Evolutionary conservation across 2,113 vertebrate genomes (phyloP).

Genomic region (Leptocoma aspasia): DNA sequence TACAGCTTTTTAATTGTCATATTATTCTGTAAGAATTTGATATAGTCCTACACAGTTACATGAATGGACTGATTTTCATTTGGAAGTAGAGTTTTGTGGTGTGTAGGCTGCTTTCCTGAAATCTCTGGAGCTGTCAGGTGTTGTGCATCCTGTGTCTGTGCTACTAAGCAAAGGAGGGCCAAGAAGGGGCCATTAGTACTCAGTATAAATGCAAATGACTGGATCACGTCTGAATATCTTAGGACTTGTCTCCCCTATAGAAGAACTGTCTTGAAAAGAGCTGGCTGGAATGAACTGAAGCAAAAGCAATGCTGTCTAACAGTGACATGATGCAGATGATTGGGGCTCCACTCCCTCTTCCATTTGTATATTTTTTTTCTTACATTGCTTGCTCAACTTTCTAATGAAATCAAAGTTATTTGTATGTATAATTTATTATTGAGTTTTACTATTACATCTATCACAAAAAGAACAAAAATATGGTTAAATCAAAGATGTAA

Average conservation of each 20-base stretch:
- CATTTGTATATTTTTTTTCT: background rate
- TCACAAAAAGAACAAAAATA: background rate
- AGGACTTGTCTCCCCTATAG: background rate
- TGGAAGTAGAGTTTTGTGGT: background rate
- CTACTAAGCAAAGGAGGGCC: background rate
- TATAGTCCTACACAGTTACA: background rate
- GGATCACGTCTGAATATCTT: background rate
- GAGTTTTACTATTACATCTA: background rate
- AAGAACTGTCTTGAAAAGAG: background rate
- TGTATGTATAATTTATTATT: background rate
- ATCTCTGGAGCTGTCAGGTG: background rate
- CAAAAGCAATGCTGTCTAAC: background rate
- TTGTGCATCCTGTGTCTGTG: background rate
- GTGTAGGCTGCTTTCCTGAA: background rate
- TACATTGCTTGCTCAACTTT: background rate
- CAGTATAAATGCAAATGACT: background rate
- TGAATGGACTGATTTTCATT: background rate
- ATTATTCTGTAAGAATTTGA: background rate
- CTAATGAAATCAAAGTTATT: background rate
- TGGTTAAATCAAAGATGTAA: background rate
- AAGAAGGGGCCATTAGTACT: background rate
- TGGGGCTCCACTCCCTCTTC: background rate
- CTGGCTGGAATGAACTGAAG: background rate
- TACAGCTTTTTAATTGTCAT: background rate
- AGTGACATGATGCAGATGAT: rapidly evolving